Evolutionary conservation across 2,113 vertebrate genomes (phyloP).

Genomic region (Barbus barbus): DNA sequence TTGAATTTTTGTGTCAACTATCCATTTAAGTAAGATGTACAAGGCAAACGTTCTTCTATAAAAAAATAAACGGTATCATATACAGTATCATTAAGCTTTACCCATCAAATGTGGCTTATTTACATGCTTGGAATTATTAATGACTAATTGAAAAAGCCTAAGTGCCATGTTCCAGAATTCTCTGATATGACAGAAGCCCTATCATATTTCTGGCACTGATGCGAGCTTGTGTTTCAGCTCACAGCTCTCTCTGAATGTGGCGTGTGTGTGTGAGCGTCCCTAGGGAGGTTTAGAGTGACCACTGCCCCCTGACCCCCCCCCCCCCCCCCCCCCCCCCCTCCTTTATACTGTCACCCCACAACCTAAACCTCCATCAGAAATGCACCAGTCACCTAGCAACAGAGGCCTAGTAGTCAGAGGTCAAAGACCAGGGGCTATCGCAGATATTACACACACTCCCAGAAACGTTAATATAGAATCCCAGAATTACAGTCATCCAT

Average conservation of each 20-base stretch:
- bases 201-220: slow-evolving; percentile 34
- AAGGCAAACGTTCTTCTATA: background rate
- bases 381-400: slow-evolving; percentile 85
- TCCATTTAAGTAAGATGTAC: background rate
- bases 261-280: slow-evolving; percentile 74
- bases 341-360: slow-evolving; percentile 75
- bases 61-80: background rate
- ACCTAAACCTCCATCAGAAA: slow-evolving; percentile 82
- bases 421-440: slow-evolving; percentile 82
- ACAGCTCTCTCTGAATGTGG: slow-evolving; percentile 57
- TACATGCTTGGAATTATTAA: slow-evolving; percentile 35
- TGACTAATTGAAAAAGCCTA: slow-evolving; percentile 26
- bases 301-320: slow-evolving; percentile 74
- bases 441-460: slow-evolving; percentile 59
- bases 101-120: background rate
- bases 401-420: slow-evolving; percentile 75
- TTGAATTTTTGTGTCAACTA: background rate
- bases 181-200: slow-evolving; percentile 24
- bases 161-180: slow-evolving; percentile 37
- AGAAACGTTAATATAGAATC: slow-evolving; percentile 53
- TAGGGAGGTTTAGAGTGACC: slow-evolving; percentile 76
- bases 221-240: slow-evolving; percentile 29
- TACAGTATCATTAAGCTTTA: background rate
- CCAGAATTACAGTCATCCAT: slow-evolving; percentile 62
- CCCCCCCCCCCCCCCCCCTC: slow-evolving; percentile 70